A percentile compares a stretch with the other conserved stretches of the same genome.
Evolutionary conservation across 2,113 vertebrate species (phyloP).

Genomic region (Cisticola juncidis): DNA sequence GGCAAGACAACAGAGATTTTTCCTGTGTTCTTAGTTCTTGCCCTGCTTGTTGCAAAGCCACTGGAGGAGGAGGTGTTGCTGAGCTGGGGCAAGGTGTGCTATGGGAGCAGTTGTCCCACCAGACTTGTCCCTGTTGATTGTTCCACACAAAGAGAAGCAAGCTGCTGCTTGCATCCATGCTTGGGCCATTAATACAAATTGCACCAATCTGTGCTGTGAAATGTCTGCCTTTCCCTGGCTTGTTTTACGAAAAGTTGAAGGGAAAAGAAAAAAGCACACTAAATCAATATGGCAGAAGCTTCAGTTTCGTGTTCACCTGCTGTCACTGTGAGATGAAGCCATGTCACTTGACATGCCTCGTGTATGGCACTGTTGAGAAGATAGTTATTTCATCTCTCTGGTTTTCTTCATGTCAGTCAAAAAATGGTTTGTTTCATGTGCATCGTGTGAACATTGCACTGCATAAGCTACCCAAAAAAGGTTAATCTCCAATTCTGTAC

Average conservation of each 20-base stretch:
- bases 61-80: neutral
- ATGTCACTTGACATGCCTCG: neutral
- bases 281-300: slow-evolving; percentile 6
- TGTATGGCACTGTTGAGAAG: neutral
- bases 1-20: neutral
- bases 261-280: neutral
- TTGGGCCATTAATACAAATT: slow-evolving; percentile 4
- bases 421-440: slow-evolving; percentile 8
- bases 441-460: slow-evolving; percentile 3
- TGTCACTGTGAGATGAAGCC: neutral
- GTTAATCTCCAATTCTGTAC: neutral
- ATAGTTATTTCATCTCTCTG: neutral
- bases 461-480: slow-evolving; percentile 7
- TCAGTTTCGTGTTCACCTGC: neutral
- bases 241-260: neutral
- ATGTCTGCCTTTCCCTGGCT: slow-evolving; percentile 5
- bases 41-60: rapidly evolving
- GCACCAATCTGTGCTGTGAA: slow-evolving; percentile 33
- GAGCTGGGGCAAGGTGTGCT: neutral
- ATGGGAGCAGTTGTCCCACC: neutral
- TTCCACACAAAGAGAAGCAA: neutral
- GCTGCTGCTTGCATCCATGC: neutral
- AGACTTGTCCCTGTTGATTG: neutral
- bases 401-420: neutral
- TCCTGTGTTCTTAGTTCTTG: neutral